Base-by-base conservation (phyloP, 64 coral and sea anemone genomes). In the Montipora capricornis region DNA sequence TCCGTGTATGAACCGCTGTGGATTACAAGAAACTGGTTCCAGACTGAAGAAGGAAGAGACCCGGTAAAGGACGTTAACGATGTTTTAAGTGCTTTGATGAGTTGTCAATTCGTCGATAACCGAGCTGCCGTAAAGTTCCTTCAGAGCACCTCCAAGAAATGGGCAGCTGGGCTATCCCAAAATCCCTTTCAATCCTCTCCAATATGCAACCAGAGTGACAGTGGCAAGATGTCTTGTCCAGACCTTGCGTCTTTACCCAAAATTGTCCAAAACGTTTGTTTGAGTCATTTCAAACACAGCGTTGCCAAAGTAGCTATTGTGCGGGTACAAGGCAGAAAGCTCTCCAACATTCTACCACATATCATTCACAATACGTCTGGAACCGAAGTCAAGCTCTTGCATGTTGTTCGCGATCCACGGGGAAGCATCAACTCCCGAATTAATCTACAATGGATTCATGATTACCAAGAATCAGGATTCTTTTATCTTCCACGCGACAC, bases 371-470 rank as follows among this genome's bases (percentile, higher is more conserved):
- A 94, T 16, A 89, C 89, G 68, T 68, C 87, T 22, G 61, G 82
- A 22, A 94, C 92, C 6, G 71, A 89, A 19, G 61, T 94, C 37
- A 87, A 88, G 4, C n/a, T 94, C 60, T 49, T 94, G 17, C 92
- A 94, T 68, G 88, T 94, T 67, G 92, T 94, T 26, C 92, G 92
- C 20, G 92, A 94, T 49, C 92, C 92, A 48, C 68, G 92, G 8
- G 92, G 86, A 11, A 89, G 80, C 14, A 83, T 89, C 5, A 94
- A 94, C 51, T 94, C 92, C 49, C 88, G 92, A 47, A 60, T 94
- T 12, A 77, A 89, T 1, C 68, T 89, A 0, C 70, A 2, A 13
- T 94, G 88, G 73, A 83, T 94, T 10, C 14, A 16, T 2, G 92
- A 89, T 6, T 59, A 89, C 20, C 85, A 80, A 4, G 44, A 67